Base-by-base conservation (phyloP, 2,888 invertebrate genomes). In the Himalopsyche kuldschensis region DNA sequence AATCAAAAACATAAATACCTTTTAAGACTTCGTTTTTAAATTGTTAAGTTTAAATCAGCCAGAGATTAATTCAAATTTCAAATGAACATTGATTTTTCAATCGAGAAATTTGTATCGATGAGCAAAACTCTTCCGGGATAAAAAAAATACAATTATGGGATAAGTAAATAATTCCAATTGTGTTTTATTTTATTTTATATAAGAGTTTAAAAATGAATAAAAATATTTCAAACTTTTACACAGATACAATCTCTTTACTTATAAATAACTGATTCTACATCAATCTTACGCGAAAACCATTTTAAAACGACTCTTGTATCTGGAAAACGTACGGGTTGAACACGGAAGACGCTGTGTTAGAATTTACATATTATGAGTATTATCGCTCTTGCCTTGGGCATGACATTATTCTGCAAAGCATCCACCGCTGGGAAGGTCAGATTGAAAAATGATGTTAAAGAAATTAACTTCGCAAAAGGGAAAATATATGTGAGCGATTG, bases 301-400 rank as follows among this genome's bases (percentile, higher is more conserved):
- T 41, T 20, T 20, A 20, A 20, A 20, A 55, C 24, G 55, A 24
- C 55, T 20, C 8, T 55, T 55, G 55, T 55, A 55, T 55, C 55
- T 20, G 20, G 55, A 24, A 55, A 55, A 55, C 20, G 24, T 55
- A 55, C 55, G 55, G 35, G 78, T 41, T 27, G 35, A 35, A 78
- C 35, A 35, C 35, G 17, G 30, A 75, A 84, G 63, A 84, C 46
- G 55, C 80, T 78, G 79, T 83, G 79, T 79, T 47, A 80, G 81
- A 84, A 85, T 85, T 85, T 85, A 85, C 85, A 85, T 85, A 85
- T 55, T 55, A 8, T 20, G 55, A 55, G 55, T 55, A 55, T 85
- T 85, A 84, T 85, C 85, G 75, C 84, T 81, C 76, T 78, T 47
- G 82, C 85, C 75, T 75, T 47, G 77, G 85, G 83, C 83, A 41